Base-by-base conservation (phyloP, 2,113 vertebrate genomes). In the Mungos mungo region DNA sequence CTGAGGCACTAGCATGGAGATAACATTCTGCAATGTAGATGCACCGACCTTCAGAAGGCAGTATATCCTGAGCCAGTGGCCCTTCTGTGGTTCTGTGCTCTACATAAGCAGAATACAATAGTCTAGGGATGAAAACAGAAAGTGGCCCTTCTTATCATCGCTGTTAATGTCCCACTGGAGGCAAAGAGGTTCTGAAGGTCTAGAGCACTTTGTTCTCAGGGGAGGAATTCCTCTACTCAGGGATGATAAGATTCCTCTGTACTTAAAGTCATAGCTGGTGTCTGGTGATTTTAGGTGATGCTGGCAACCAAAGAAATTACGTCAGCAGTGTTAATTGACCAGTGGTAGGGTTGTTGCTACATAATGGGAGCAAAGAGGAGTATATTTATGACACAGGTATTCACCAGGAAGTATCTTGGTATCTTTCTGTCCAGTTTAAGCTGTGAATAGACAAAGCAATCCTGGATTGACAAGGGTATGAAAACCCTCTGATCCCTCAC, bases 11-110 rank as follows among this genome's bases (percentile, higher is more conserved):
- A 82, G 16, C 35, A 47, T 50, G 21, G 50, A 38, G 38, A 41
- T 50, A 31, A n/a, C 6, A 31, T 19, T 45, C 13, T 38, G 6
- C 18, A 25, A 35, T 15, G 2, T 0, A 7, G 27, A 33, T 1
- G 35, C 13, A 10, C 23, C 35, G 23, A 31, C 60, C 69, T 90
- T n/a, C 23, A 79, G 69, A 29, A 31, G 54, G 7, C 14, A 25
- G 12, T 35, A 3, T 45, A 25, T 25, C 14, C 41, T 45, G n/a
- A 74, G 16, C 21, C 19, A 19, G 38, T 63, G n/a, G 25, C 16
- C 41, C 33, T 41, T 60, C 38, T 7, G 13, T 29, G 54, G 54
- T 38, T 81, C 25, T n/a, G 18, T 83, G 41, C 38, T n/a, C 52
- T 65, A 23, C 1, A 8, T 9, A 19, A 25, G 4, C 9, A 89